These are phyloP conservation scores for Protobothrops flavoviridis DNA, from an alignment of 2,113 vertebrate genomes.

Conservation along the genomic window DNA sequence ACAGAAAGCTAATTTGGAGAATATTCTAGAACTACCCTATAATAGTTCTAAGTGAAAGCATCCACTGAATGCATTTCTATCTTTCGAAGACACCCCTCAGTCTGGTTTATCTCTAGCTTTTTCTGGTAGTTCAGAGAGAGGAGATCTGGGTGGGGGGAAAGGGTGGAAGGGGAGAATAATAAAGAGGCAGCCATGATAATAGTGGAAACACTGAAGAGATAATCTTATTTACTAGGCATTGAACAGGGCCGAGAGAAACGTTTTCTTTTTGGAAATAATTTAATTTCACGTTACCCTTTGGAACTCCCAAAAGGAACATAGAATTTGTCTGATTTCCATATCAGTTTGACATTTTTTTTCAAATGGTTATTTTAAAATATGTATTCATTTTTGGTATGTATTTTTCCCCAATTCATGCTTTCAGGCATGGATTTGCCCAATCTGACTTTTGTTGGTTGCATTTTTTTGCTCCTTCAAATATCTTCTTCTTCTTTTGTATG, in stretches of 20 bases:
- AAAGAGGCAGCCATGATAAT: slow-evolving; percentile 22
- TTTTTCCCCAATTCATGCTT: background rate
- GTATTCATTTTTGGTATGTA: background rate
- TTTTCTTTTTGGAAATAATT: background rate
- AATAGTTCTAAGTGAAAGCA: slow-evolving; percentile 60
- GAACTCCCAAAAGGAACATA: background rate
- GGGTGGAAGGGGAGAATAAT: background rate
- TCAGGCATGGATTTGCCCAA: background rate
- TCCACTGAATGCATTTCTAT: slow-evolving; percentile 58
- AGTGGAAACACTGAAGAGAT: slow-evolving; percentile 26
- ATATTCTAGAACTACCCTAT: slow-evolving; percentile 50
- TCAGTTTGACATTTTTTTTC: background rate
- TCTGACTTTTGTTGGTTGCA: background rate
- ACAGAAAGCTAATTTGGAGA: slow-evolving; percentile 53
- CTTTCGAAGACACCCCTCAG: slow-evolving; percentile 54
- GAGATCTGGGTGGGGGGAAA: background rate
- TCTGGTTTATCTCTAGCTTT: slow-evolving; percentile 58
- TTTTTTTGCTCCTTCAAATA: background rate
- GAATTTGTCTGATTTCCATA: background rate
- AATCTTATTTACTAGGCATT: background rate
- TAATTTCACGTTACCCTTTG: background rate
- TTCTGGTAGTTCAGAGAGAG: slow-evolving; percentile 46
- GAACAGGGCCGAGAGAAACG: background rate
- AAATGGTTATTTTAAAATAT: background rate
- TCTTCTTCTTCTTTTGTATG: background rate